Base-by-base conservation (phyloP, 1,140 invertebrate species). In the Oreohelix idahoensis region DNA sequence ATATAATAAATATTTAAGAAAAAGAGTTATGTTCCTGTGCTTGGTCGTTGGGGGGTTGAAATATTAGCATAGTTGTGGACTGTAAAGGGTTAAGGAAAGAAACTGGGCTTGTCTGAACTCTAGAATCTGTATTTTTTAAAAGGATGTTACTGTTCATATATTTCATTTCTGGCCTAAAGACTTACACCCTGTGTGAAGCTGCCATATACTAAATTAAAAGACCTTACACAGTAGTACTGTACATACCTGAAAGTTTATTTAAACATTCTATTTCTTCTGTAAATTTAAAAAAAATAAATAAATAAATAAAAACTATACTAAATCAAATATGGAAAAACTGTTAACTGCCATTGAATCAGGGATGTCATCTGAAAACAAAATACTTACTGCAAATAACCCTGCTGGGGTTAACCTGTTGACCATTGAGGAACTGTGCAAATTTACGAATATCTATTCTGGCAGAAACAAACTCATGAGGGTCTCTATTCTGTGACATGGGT, bases 321-420 rank as follows among this genome's bases (percentile, higher is more conserved):
- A 10, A 5, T 23, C 20, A 11, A 23, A 23, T 2, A 20, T 23
- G 53, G 53, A 20, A 23, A 4, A 23, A 58, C 23, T 11, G 53
- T 15, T 58, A 58, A 58, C 53, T 23, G 23, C 53, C 42, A 8
- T 15, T 15, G 15, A 8, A 15, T 8, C 42, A 45, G 5, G 15
- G 42, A 45, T 5, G 15, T 15, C 42, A 45, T 15, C 42, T 45
- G 42, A 45, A 45, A 15, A 45, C 5, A 36, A 74, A 45, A n/a
- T 42, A 93, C 93, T 91, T 90, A 93, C 93, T 94, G 86, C 94
- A 95, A 84, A 94, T 93, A 13, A 95, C 94, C 84, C 89, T 91
- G 20, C 91, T 90, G 0, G 95, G 94, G 88, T 94, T 94, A 29
- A 95, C 89, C 71, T 94, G 92, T 75, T 95, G 94, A 87, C 94